Evolutionary conservation across 2,113 vertebrate species (phyloP), one percentile per base, ranked within the genome.

Genomic region (Azemiops feae): DNA sequence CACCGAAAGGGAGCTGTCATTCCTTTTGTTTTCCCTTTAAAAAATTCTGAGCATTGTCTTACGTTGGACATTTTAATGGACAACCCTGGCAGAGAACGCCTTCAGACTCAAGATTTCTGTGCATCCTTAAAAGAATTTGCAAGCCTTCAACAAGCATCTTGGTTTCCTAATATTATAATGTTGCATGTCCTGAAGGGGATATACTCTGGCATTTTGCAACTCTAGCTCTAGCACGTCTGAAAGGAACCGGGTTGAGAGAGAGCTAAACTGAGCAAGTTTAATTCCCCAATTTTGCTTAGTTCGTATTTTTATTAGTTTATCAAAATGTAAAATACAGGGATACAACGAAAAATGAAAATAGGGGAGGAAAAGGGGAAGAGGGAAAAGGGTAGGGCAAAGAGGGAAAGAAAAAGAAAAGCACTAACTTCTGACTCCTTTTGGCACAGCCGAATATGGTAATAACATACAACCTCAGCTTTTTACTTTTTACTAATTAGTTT

Each of bases 271-370:
- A 74, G 69, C n/a, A 20, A 34, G 69, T 20, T 74, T 74, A 74
- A 91, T 92, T 95, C 86, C 91, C 94, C 91, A 94, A 93, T 95
- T 85, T 93, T 93, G 47, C 47, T 50, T 9, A 45, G 27, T 64
- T 64, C 27, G 2, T 2, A 64, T 1, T 27, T 64, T 11, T 30
- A 64, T 30, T 12, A 5, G 27, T 64, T 64, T 64, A 64, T 64
- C 27, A 14, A 64, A 64, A 64, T 4, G 30, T 64, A 30, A 64
- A 12, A 64, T 64, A 64, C 60, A 64, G 27, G 30, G 27, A 64
- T 12, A 30, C 27, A 64, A 30, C 30, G 58, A 64, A 64, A 64
- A 64, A 64, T 30, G 11, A 30, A 64, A 64, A 30, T 30, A 4
- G 27, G 10, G 27, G 10, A 12, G 11, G 27, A 4, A 27, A 27